These are phyloP conservation scores for Parotia lawesii DNA, from an alignment of 2,113 vertebrate genomes.

Conservation along the genomic window DNA sequence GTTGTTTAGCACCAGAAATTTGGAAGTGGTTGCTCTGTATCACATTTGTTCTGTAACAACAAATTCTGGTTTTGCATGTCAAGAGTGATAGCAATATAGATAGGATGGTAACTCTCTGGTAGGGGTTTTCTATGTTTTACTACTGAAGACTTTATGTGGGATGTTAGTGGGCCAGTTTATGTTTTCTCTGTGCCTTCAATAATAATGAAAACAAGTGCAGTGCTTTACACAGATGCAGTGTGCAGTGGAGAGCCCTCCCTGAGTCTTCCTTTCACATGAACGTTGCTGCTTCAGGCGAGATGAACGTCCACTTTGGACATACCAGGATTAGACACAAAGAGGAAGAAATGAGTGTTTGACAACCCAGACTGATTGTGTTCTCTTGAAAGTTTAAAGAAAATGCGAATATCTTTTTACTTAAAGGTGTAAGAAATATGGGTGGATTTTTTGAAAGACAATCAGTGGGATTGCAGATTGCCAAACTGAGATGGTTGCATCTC, in stretches of 20 bases:
- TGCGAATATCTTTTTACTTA: not conserved
- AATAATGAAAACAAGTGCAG: not conserved
- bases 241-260: not conserved
- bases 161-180: not conserved
- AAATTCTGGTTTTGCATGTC: not conserved
- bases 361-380: not conserved
- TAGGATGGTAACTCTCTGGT: not conserved
- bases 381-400: not conserved
- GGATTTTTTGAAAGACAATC: not conserved
- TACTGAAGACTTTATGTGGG: not conserved
- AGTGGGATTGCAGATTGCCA: not conserved
- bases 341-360: not conserved
- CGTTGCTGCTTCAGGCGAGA: not conserved
- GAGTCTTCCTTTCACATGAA: not conserved
- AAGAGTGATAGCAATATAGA: not conserved
- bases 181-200: slow-evolving; percentile 15
- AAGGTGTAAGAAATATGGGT: not conserved
- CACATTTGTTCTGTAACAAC: not conserved
- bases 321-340: not conserved
- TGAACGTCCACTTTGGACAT: not conserved
- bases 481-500: not conserved
- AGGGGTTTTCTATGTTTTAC: not conserved
- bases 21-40: not conserved
- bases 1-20: not conserved
- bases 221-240: not conserved